Evolutionary conservation across 2,113 vertebrate genomes (phyloP).

Genomic region (Astur gentilis): DNA sequence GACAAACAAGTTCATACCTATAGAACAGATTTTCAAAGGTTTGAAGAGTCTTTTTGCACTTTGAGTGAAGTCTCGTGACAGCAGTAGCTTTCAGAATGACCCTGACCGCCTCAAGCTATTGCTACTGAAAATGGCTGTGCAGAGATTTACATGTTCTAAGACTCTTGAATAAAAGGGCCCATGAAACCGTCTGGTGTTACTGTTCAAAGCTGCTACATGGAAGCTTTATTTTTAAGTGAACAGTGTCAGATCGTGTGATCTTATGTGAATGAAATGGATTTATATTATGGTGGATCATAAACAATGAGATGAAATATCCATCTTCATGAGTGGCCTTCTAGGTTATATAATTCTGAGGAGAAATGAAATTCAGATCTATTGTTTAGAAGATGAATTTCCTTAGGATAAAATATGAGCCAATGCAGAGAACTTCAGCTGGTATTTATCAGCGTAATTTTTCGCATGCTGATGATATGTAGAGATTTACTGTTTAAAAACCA

Average conservation of each 20-base stretch:
- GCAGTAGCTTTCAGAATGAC: background rate
- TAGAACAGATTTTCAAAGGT: background rate
- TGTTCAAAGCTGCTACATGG: background rate
- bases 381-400: background rate
- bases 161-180: background rate
- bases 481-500: background rate
- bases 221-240: background rate
- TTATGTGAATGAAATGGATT: background rate
- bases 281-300: background rate
- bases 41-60: background rate
- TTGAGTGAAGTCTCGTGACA: fast-evolving
- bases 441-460: background rate
- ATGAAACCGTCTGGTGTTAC: background rate
- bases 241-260: background rate
- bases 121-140: background rate
- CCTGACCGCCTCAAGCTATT: background rate
- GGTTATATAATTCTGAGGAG: background rate
- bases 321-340: background rate
- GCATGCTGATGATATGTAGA: no score
- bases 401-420: background rate
- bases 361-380: background rate
- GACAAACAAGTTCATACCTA: no score
- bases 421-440: background rate
- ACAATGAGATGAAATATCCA: background rate
- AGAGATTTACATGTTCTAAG: background rate